Percentiles rank a stretch among this genome's conserved stretches.
Conservation (phyloP, 2,888 invertebrate genomes). For the Stictocephala bisonia region DNA sequence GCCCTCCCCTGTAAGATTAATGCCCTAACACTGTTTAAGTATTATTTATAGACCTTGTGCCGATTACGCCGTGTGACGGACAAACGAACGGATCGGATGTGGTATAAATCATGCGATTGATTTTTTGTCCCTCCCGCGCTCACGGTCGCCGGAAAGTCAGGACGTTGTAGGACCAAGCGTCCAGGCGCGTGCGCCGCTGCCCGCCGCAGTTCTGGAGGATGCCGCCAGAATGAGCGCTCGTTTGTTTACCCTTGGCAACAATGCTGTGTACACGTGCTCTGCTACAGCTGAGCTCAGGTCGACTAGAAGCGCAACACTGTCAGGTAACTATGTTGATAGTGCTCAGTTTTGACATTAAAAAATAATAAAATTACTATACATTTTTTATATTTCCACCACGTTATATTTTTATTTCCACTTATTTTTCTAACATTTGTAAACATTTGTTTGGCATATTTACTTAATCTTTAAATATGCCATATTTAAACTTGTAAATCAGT, state of each 20-base stretch:
- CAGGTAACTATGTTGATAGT: too few species aligned
- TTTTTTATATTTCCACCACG: too few species aligned
- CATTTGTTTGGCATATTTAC: too few species aligned
- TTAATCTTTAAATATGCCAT: too few species aligned
- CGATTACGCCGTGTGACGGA: conserved; percentile 38
- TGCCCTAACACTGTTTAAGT: conserved; percentile 49
- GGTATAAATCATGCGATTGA: conserved; percentile 46
- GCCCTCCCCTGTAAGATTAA: conserved; percentile 48
- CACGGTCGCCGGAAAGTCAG: conserved; percentile 6
- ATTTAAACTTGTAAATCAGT: too few species aligned
- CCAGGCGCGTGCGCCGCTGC: conserved; percentile 32
- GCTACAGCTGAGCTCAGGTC: too few species aligned
- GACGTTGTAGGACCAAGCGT: background rate
- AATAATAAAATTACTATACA: too few species aligned
- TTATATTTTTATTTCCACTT: too few species aligned
- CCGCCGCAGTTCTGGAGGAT: background rate
- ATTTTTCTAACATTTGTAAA: too few species aligned
- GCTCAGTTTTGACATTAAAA: too few species aligned
- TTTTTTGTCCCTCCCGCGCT: conserved; percentile 46
- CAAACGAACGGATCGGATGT: background rate
- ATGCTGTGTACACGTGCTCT: conserved; percentile 31
- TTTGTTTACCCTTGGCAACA: conserved; percentile 42
- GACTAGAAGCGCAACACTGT: too few species aligned
- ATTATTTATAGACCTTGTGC: conserved; percentile 49
- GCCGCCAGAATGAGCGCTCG: conserved; percentile 31